Evolutionary conservation across 2,797 vertebrate genomes (phyloP).

Genomic region (Avahi laniger): DNA sequence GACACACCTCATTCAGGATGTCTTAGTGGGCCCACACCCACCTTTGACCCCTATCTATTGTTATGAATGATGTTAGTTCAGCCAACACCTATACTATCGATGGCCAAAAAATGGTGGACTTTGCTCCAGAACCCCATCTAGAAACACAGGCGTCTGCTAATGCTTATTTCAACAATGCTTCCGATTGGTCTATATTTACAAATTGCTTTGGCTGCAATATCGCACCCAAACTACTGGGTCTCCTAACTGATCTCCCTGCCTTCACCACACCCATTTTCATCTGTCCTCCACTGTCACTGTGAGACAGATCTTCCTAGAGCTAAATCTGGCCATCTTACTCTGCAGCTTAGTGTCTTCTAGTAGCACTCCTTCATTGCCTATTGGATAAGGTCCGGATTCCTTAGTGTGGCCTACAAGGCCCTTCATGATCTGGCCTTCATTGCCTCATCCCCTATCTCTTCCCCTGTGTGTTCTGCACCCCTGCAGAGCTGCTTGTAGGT

Average conservation of each 20-base stretch:
- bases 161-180: not conserved
- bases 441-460: not conserved
- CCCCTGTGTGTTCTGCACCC: not conserved
- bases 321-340: not conserved
- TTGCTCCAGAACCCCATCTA: not conserved
- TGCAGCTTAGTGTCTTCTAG: not conserved
- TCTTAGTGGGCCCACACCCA: not conserved
- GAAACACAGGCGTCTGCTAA: not conserved
- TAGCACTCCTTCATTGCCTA: not conserved
- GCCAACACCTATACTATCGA: not conserved
- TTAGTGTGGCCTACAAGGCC: not conserved
- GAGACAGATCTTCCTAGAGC: not conserved
- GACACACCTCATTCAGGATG: not conserved
- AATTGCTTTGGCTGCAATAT: not conserved
- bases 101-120: not conserved
- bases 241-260: not conserved
- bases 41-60: not conserved
- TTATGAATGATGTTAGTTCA: not conserved
- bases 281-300: not conserved
- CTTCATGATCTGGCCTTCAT: not conserved
- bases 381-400: not conserved
- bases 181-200: not conserved
- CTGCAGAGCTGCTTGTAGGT: not conserved
- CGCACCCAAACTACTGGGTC: not conserved
- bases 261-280: not conserved